Evolutionary conservation across 1,140 invertebrate genomes (phyloP).

Genomic region (Apocrypta bakeri): DNA sequence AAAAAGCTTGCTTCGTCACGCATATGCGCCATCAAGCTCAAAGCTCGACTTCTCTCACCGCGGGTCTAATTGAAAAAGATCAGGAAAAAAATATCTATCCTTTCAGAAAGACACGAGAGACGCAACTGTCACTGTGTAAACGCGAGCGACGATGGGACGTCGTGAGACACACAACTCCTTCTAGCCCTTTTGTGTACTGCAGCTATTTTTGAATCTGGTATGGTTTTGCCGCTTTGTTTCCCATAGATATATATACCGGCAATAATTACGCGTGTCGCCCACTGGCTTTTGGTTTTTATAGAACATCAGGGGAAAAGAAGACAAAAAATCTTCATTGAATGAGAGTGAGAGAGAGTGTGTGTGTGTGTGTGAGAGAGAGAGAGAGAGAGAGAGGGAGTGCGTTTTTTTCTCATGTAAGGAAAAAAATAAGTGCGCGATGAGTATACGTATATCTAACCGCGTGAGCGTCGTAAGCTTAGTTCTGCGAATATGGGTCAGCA

Average conservation of each 20-base stretch:
- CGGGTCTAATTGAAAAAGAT: slow-evolving; percentile 14
- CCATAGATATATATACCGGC: background rate
- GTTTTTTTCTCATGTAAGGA: too few species aligned
- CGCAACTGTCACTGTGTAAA: background rate
- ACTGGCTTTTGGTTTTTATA: background rate
- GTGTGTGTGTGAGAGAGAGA: too few species aligned
- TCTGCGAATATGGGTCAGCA: slow-evolving; percentile 64
- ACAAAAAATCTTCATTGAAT: too few species aligned
- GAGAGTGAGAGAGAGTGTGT: too few species aligned
- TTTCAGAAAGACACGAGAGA: background rate
- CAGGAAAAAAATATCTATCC: slow-evolving; percentile 6
- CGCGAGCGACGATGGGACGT: background rate
- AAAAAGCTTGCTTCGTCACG: too few species aligned
- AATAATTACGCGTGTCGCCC: background rate
- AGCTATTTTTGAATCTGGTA: background rate
- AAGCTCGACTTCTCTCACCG: background rate
- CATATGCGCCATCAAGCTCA: background rate
- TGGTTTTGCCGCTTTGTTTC: background rate
- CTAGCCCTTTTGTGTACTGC: background rate
- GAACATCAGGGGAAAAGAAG: background rate
- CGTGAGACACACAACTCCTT: background rate
- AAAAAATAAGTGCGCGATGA: background rate
- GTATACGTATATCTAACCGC: background rate
- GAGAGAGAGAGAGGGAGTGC: too few species aligned
- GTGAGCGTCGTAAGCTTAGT: slow-evolving; percentile 46